These are phyloP conservation scores for Chaenodraco wilsoni DNA, from an alignment of 2,797 vertebrate genomes.

Conservation along the genomic window DNA sequence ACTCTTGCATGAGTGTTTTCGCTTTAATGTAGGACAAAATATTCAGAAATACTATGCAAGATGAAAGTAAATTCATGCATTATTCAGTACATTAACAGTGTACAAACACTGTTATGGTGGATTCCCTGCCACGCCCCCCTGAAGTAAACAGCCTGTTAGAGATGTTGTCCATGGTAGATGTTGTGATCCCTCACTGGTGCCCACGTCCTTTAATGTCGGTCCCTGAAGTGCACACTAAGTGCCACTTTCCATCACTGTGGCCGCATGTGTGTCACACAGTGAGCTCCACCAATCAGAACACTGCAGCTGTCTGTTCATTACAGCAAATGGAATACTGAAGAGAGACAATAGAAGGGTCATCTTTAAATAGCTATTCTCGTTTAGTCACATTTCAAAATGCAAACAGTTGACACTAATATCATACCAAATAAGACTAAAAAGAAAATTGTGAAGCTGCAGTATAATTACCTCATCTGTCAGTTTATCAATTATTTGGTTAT, in stretches of 20 bases:
- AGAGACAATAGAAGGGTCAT: neutral
- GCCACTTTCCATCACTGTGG: slow-evolving; percentile 8
- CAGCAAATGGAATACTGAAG: neutral
- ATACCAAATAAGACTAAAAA: neutral
- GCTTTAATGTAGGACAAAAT: neutral
- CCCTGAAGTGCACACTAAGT: slow-evolving; percentile 21
- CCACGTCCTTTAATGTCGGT: neutral
- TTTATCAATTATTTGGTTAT: neutral
- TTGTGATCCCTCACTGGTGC: slow-evolving; percentile 1
- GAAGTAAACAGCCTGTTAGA: neutral
- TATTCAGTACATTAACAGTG: neutral
- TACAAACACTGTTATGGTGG: neutral
- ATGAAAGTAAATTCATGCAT: neutral
- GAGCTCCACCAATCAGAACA: slow-evolving; percentile 7
- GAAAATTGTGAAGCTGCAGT: neutral
- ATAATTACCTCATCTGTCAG: neutral
- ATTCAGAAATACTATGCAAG: neutral
- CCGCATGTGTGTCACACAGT: neutral
- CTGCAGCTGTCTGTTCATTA: slow-evolving; percentile 17
- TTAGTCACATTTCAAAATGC: no score
- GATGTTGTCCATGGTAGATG: neutral
- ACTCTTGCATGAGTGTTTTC: neutral
- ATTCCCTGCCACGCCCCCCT: neutral
- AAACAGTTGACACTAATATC: no score
- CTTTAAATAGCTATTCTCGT: neutral